Evolutionary conservation across 2,797 vertebrate genomes (phyloP).

Genomic region (Cyprinella venusta): DNA sequence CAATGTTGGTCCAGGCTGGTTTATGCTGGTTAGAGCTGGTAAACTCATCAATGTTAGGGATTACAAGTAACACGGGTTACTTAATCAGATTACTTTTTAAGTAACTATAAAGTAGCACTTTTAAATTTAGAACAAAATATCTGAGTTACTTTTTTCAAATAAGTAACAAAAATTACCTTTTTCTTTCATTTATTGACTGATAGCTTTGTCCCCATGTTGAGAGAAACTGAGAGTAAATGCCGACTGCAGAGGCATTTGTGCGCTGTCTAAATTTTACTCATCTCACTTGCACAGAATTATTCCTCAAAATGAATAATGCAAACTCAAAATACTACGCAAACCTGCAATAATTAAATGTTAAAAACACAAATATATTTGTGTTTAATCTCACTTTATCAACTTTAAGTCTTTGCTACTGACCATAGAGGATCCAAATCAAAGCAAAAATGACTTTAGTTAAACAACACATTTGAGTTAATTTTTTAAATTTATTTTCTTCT

Average conservation of each 20-base stretch:
- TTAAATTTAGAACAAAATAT: neutral
- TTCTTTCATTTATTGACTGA: neutral
- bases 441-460: too few relatives aligned
- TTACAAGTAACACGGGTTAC: neutral
- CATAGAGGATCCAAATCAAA: neutral
- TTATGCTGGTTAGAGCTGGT: neutral
- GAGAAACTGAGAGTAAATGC: neutral
- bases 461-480: too few relatives aligned
- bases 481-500: too few relatives aligned
- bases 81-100: neutral
- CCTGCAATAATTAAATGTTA: neutral
- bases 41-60: neutral
- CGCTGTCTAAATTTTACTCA: neutral
- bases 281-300: neutral
- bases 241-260: neutral
- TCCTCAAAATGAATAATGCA: neutral
- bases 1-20: neutral
- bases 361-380: neutral
- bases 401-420: neutral
- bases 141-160: neutral
- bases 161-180: neutral
- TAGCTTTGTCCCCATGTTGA: neutral
- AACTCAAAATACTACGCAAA: neutral
- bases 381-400: neutral
- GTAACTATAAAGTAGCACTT: neutral